phyloP scores from a whole-genome alignment of 64 coral and sea anemone species.

The Pachyseris speciosa region DNA sequence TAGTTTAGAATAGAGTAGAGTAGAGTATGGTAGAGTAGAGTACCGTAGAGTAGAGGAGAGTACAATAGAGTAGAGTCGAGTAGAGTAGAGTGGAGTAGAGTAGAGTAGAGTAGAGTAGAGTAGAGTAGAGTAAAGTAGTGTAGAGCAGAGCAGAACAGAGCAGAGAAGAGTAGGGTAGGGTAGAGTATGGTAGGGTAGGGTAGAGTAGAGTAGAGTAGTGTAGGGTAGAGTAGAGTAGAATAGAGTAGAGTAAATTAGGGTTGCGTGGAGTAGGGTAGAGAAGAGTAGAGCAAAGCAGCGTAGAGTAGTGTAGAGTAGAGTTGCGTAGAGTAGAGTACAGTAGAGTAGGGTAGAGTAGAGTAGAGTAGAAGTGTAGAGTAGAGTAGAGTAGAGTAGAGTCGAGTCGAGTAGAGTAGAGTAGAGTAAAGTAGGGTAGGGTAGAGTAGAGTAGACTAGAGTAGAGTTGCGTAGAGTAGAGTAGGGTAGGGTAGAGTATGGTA shows the following conservation, averaged over 20 bases:
- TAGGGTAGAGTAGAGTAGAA: no score
- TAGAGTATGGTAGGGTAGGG: no score
- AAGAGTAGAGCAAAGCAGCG: not conserved
- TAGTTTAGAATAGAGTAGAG: no score
- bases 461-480: no score
- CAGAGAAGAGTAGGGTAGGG: not conserved
- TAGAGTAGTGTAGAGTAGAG: no score
- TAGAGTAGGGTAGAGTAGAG: constrained; percentile 6
- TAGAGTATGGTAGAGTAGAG: no score
- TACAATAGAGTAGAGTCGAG: not conserved
- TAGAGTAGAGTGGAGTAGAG: not conserved
- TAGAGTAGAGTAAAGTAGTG: not conserved
- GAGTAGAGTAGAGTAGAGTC: not conserved
- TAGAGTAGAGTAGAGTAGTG: no score
- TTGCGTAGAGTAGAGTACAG: constrained; percentile 7
- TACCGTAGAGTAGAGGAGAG: constrained; percentile 15
- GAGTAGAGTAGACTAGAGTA: constrained; percentile 11
- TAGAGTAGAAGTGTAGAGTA: not conserved
- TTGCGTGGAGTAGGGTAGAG: not conserved
- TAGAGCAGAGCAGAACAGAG: not conserved
- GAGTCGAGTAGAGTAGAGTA: not conserved
- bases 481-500: no score
- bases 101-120: constrained; percentile 1
- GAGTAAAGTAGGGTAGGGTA: not conserved
- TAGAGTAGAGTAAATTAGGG: not conserved